phyloP scores from a whole-genome alignment of 1,140 invertebrate genomes.

The Drosophila busckii region DNA sequence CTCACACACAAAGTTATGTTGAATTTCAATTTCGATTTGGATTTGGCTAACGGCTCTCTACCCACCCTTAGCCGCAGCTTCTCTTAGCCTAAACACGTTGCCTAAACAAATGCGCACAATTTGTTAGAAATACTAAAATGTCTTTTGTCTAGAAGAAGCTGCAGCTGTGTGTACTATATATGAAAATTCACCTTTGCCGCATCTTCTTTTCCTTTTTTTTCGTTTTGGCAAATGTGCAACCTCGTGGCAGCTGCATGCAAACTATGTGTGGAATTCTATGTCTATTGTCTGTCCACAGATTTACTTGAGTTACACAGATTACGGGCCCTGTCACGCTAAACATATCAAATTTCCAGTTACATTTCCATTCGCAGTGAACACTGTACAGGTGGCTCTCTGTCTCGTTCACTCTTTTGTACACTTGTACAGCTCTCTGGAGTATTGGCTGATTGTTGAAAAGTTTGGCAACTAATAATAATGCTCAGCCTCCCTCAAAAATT shows the following conservation, averaged over 20 bases:
- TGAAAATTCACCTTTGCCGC: too few species aligned
- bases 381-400: slow-evolving; percentile 29
- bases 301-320: slow-evolving; percentile 23
- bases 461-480: slow-evolving; percentile 38
- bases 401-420: too few species aligned
- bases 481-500: too few species aligned
- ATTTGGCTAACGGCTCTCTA: too few species aligned
- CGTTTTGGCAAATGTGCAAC: slow-evolving; percentile 9
- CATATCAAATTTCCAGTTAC: slow-evolving; percentile 32
- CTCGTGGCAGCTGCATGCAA: slow-evolving; percentile 26
- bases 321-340: slow-evolving; percentile 16
- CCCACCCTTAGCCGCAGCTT: neutral
- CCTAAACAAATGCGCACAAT: slow-evolving; percentile 31
- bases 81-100: slow-evolving; percentile 18
- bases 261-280: slow-evolving; percentile 20
- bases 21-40: too few species aligned
- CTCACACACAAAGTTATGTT: too few species aligned
- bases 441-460: slow-evolving; percentile 19
- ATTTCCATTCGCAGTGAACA: neutral
- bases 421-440: too few species aligned
- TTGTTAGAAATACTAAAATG: slow-evolving; percentile 28
- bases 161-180: slow-evolving; percentile 8
- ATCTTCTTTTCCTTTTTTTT: slow-evolving; percentile 18
- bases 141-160: slow-evolving; percentile 17
- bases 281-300: slow-evolving; percentile 7